These are phyloP conservation scores for Danio jaintianensis DNA, from an alignment of 2,797 vertebrate species.

Conservation along the genomic window DNA sequence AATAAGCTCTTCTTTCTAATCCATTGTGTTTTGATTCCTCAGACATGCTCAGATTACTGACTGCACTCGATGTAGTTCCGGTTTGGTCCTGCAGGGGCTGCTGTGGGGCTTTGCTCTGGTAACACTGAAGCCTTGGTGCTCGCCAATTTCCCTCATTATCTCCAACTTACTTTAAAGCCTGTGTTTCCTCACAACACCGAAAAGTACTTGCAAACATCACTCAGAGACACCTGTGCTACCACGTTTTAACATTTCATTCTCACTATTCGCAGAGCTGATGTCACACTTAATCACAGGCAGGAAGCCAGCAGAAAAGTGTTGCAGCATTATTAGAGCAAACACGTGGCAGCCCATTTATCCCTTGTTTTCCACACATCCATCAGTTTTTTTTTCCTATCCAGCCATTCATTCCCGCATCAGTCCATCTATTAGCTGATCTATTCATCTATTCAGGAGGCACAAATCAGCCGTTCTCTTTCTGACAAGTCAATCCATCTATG, in stretches of 20 bases:
- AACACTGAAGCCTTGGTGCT: not conserved
- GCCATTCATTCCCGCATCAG: constrained; percentile 54
- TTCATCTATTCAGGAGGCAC: constrained; percentile 52
- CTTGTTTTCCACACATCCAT: constrained; percentile 37
- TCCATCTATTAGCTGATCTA: constrained; percentile 50
- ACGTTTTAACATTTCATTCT: constrained; percentile 12
- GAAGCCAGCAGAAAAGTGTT: constrained; percentile 27
- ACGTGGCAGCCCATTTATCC: constrained; percentile 25
- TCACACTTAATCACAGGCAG: constrained; percentile 33
- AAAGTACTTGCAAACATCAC: constrained; percentile 24
- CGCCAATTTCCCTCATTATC: constrained; percentile 24
- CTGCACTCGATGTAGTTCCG: constrained; percentile 24
- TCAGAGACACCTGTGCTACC: constrained; percentile 28
- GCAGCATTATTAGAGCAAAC: constrained; percentile 22
- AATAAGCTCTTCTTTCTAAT: not conserved
- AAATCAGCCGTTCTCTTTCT: constrained; percentile 54
- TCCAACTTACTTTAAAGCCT: constrained; percentile 20
- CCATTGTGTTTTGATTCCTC: not conserved
- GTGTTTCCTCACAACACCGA: not conserved
- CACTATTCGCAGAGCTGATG: constrained; percentile 15
- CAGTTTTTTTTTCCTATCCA: constrained; percentile 37
- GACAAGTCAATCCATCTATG: constrained; percentile 57
- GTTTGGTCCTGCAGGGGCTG: constrained; percentile 66
- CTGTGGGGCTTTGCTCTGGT: constrained; percentile 60
- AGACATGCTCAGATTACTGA: no score